Conservation (phyloP, 1,140 invertebrate genomes). For the Tetramorium alpestre region DNA sequence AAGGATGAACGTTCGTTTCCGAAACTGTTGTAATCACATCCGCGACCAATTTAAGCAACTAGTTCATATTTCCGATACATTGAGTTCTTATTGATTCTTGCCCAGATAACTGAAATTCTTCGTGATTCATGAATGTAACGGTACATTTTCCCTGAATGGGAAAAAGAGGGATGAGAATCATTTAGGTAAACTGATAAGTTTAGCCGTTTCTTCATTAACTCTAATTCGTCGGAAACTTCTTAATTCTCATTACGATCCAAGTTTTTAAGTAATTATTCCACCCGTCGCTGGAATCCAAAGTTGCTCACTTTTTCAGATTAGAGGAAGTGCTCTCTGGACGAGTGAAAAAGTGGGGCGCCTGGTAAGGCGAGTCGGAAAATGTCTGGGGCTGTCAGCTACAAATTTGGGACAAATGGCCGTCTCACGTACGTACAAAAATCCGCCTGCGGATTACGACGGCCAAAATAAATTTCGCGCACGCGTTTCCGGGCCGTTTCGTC, state of each 20-base stretch:
- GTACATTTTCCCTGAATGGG: neutral
- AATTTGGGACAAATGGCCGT: constrained; percentile 12
- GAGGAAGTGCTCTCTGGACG: neutral
- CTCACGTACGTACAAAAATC: neutral
- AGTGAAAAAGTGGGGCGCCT: constrained; percentile 7
- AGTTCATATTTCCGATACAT: neutral
- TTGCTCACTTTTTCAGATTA: constrained; percentile 23
- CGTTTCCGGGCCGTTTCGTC: constrained; percentile 25
- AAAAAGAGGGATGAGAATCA: neutral
- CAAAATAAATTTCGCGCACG: constrained; percentile 37
- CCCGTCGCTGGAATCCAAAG: constrained; percentile 4
- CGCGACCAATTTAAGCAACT: neutral
- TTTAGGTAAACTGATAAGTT: constrained; percentile 11
- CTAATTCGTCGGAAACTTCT: constrained; percentile 35
- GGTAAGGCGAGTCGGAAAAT: neutral
- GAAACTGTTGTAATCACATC: neutral
- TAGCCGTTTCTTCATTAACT: constrained; percentile 34
- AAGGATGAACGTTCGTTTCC: neutral
- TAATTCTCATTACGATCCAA: constrained; percentile 63
- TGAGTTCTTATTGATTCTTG: neutral
- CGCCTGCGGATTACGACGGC: constrained; percentile 3
- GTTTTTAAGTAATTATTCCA: constrained; percentile 60
- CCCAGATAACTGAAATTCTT: neutral
- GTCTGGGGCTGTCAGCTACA: neutral
- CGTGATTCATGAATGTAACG: neutral